These are phyloP conservation scores for Charaxes varanes DNA, from an alignment of 1,140 invertebrate species.

Conservation along the genomic window DNA sequence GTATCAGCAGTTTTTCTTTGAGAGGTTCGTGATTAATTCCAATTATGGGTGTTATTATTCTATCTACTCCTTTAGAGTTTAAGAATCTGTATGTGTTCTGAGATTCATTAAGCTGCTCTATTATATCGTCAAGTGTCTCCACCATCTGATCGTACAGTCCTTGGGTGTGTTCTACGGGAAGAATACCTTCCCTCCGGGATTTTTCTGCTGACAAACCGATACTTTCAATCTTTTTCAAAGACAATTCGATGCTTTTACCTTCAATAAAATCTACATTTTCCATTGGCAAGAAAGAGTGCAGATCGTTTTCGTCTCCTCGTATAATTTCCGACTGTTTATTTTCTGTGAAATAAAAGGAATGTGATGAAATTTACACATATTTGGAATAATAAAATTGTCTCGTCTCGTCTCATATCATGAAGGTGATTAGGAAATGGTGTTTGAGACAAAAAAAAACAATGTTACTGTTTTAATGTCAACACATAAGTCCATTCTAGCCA, in stretches of 20 bases:
- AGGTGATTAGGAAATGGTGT: too few species aligned
- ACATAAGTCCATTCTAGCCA: too few species aligned
- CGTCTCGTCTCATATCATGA: too few species aligned
- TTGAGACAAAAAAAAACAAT: too few species aligned
- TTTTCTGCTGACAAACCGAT: slow-evolving; percentile 17
- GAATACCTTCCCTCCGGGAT: slow-evolving; percentile 13
- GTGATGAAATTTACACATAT: too few species aligned
- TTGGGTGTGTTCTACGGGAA: slow-evolving; percentile 26
- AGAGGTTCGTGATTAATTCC: slow-evolving; percentile 21
- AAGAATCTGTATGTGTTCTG: slow-evolving; percentile 38
- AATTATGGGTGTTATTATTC: slow-evolving; percentile 30
- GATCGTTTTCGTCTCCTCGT: too few species aligned
- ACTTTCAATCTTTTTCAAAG: slow-evolving; percentile 28
- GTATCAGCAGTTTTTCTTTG: slow-evolving; percentile 24
- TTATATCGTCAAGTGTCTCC: slow-evolving; percentile 23
- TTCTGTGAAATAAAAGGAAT: too few species aligned
- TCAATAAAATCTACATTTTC: background rate
- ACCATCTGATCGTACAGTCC: slow-evolving; percentile 27
- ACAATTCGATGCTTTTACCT: slow-evolving; percentile 17
- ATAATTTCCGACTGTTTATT: too few species aligned
- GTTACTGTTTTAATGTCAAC: too few species aligned
- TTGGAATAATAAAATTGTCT: too few species aligned
- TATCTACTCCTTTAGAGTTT: slow-evolving; percentile 36
- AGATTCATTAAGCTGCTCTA: slow-evolving; percentile 21
- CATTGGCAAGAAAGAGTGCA: too few species aligned